phyloP scores from a whole-genome alignment of 2,888 invertebrate genomes.

The Hypomecis punctinalis region DNA sequence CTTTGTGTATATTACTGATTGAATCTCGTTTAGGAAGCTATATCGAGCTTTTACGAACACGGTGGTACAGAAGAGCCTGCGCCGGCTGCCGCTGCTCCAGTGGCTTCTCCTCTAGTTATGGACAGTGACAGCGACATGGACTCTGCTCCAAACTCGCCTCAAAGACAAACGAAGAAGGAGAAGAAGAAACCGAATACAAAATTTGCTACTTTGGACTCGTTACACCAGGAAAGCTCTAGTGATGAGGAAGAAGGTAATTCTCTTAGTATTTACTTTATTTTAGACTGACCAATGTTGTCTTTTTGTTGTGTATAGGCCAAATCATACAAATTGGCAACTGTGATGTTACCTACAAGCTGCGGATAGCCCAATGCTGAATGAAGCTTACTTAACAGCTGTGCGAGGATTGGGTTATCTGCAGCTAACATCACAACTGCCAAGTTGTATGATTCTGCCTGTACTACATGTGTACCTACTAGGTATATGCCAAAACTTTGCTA shows the following conservation, averaged over 20 bases:
- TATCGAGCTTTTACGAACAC: constrained; percentile 92
- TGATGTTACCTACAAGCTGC: too few relatives aligned
- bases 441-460: too few relatives aligned
- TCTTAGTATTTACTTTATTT: background rate
- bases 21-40: constrained; percentile 86
- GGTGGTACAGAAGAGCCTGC: constrained; percentile 83
- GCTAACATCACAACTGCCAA: too few relatives aligned
- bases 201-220: constrained; percentile 85
- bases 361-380: too few relatives aligned
- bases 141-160: constrained; percentile 68
- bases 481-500: too few relatives aligned
- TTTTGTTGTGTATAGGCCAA: background rate
- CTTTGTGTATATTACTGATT: constrained; percentile 1
- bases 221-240: constrained; percentile 84
- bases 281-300: background rate
- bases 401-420: too few relatives aligned
- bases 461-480: too few relatives aligned
- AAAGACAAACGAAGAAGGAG: constrained; percentile 63
- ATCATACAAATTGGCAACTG: background rate
- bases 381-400: too few relatives aligned
- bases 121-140: constrained; percentile 75
- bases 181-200: constrained; percentile 75
- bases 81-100: constrained; percentile 53
- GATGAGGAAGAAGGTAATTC: constrained; percentile 86
- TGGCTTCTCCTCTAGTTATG: constrained; percentile 53